phyloP scores from a whole-genome alignment of 1,140 invertebrate species.

The Venustaconcha ellipsiformis region DNA sequence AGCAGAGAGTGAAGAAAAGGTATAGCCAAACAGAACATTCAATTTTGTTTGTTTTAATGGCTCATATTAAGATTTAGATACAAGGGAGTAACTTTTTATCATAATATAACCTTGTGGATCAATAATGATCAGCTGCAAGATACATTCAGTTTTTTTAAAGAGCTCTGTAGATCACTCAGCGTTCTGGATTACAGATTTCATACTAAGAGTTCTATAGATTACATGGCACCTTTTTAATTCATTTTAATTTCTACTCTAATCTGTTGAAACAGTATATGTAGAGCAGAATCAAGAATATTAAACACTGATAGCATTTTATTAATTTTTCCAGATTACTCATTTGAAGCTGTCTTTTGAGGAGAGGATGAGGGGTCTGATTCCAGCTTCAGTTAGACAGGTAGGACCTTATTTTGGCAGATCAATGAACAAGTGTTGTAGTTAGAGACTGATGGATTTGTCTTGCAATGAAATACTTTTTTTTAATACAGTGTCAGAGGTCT shows the following conservation, averaged over 20 bases:
- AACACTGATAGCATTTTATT: neutral
- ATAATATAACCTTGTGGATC: too few relatives aligned
- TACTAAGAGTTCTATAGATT: neutral
- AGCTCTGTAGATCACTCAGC: neutral
- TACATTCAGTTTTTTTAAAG: neutral
- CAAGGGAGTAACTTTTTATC: too few relatives aligned
- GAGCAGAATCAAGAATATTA: neutral
- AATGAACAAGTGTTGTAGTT: neutral
- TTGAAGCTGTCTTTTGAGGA: slow-evolving; percentile 62
- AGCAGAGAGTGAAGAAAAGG: slow-evolving; percentile 63
- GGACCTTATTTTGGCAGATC: slow-evolving; percentile 1
- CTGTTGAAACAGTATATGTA: neutral
- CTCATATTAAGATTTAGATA: neutral
- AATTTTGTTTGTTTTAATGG: neutral
- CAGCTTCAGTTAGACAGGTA: slow-evolving; percentile 60
- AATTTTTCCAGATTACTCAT: slow-evolving; percentile 50
- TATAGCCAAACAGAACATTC: slow-evolving; percentile 19
- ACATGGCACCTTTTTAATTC: neutral
- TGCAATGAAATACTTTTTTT: neutral
- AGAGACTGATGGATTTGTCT: neutral
- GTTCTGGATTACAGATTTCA: neutral
- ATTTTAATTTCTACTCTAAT: neutral
- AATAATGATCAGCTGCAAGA: too few relatives aligned
- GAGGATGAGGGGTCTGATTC: slow-evolving; percentile 64
- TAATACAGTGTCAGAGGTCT: neutral